phyloP scores from a whole-genome alignment of 2,113 vertebrate species.

The Hippocampus zosterae region DNA sequence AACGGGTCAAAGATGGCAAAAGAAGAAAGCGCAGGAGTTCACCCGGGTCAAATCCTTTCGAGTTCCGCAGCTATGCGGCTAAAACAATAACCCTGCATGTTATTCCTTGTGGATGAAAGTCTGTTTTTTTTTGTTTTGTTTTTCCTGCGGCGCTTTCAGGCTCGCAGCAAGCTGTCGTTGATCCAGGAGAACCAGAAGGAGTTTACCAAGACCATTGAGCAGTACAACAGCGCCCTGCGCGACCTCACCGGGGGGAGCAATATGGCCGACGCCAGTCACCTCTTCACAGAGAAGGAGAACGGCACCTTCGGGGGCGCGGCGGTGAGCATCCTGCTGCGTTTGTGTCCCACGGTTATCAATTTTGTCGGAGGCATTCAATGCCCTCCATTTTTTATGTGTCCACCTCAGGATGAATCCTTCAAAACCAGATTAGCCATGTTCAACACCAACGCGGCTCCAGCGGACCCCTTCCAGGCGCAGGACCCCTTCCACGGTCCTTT shows the following conservation, averaged over 20 bases:
- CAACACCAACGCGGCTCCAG: conserved; percentile 75
- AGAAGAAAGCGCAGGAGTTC: not conserved
- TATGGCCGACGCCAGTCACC: conserved; percentile 71
- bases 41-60: not conserved
- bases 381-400: not conserved
- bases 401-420: conserved; percentile 80
- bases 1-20: not conserved
- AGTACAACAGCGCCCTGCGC: conserved; percentile 76
- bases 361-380: not conserved
- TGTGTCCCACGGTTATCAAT: not conserved
- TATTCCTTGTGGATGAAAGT: not conserved
- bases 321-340: conserved; percentile 37
- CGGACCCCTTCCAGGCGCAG: conserved; percentile 89
- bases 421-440: conserved; percentile 86
- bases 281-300: conserved; percentile 73
- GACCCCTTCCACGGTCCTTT: conserved; percentile 84
- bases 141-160: conserved; percentile 63
- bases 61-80: not conserved
- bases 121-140: not conserved
- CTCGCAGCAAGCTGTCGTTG: conserved; percentile 81
- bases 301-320: conserved; percentile 73
- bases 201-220: conserved; percentile 79
- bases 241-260: conserved; percentile 74
- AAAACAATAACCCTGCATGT: not conserved
- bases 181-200: conserved; percentile 86